phyloP scores from a whole-genome alignment of 2,797 vertebrate species.

The Bryconaethiops microstoma region DNA sequence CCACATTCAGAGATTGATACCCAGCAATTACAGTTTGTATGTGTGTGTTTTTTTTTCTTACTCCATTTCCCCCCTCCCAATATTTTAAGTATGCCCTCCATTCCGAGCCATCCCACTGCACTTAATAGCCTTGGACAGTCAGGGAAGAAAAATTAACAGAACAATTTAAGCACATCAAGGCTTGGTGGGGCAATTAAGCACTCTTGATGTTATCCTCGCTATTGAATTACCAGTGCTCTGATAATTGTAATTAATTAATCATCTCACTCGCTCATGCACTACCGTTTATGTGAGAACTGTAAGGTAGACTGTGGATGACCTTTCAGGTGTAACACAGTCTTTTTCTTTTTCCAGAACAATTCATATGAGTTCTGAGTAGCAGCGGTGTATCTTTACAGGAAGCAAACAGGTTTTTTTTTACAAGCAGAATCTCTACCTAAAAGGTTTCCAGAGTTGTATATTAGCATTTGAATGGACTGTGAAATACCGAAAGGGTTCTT shows the following conservation, averaged over 20 bases:
- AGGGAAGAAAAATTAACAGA: constrained; percentile 73
- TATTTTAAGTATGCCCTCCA: constrained; percentile 63
- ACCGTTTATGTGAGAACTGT: constrained; percentile 63
- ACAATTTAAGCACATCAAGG: constrained; percentile 71
- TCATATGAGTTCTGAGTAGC: neutral
- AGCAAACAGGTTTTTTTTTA: neutral
- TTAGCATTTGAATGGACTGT: neutral
- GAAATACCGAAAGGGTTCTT: neutral
- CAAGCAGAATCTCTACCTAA: neutral
- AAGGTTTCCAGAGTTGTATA: neutral
- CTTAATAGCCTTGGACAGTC: constrained; percentile 76
- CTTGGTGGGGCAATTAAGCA: constrained; percentile 77
- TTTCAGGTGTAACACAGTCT: constrained; percentile 58
- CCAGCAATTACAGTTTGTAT: constrained; percentile 73
- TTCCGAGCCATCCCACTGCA: constrained; percentile 70
- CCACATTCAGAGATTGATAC: constrained; percentile 62
- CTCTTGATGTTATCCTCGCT: constrained; percentile 75
- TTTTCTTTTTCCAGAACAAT: constrained; percentile 26
- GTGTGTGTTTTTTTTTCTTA: constrained; percentile 61
- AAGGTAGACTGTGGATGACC: constrained; percentile 68
- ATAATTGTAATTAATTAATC: constrained; percentile 84
- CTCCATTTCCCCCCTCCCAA: constrained; percentile 53
- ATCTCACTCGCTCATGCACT: constrained; percentile 70
- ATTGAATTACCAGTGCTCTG: constrained; percentile 75
- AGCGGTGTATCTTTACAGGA: neutral